phyloP scores from a whole-genome alignment of 1,140 invertebrate species.

The Limonius californicus region DNA sequence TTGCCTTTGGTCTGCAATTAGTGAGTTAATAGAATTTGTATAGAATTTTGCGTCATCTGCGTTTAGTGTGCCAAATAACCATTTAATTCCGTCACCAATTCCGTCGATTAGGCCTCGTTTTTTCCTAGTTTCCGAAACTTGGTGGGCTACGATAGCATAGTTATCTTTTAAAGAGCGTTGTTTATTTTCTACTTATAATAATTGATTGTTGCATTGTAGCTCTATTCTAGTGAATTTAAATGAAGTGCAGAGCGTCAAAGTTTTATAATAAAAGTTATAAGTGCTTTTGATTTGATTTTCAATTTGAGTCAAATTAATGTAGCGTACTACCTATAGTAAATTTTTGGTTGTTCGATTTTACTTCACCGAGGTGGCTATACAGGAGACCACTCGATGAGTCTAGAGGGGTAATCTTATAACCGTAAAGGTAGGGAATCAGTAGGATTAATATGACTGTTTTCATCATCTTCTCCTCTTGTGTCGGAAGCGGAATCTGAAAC shows the following conservation, averaged over 20 bases:
- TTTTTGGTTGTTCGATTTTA: slow-evolving; percentile 18
- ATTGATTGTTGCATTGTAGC: slow-evolving; percentile 5
- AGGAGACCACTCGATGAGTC: slow-evolving; percentile 17
- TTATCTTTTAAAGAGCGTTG: slow-evolving; percentile 8
- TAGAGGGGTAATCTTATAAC: background rate
- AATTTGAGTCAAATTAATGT: slow-evolving; percentile 24
- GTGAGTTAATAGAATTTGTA: too few species aligned
- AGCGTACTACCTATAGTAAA: slow-evolving; percentile 20
- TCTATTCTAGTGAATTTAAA: background rate
- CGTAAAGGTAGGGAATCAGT: background rate
- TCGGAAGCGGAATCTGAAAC: too few species aligned
- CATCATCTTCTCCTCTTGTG: background rate
- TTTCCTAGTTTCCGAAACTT: slow-evolving; percentile 33
- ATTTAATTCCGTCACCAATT: background rate
- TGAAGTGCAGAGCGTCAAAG: background rate
- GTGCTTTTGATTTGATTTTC: slow-evolving; percentile 1
- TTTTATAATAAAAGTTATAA: background rate
- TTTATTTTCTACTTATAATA: slow-evolving; percentile 18
- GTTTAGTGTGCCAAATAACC: too few species aligned
- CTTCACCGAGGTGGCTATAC: slow-evolving; percentile 20
- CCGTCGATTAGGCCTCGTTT: slow-evolving; percentile 28
- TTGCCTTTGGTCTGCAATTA: too few species aligned
- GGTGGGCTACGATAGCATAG: slow-evolving; percentile 1
- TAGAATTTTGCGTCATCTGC: too few species aligned
- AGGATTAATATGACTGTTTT: too few species aligned